These are phyloP conservation scores for Donacobius atricapilla DNA, from an alignment of 2,113 vertebrate species.

Conservation along the genomic window DNA sequence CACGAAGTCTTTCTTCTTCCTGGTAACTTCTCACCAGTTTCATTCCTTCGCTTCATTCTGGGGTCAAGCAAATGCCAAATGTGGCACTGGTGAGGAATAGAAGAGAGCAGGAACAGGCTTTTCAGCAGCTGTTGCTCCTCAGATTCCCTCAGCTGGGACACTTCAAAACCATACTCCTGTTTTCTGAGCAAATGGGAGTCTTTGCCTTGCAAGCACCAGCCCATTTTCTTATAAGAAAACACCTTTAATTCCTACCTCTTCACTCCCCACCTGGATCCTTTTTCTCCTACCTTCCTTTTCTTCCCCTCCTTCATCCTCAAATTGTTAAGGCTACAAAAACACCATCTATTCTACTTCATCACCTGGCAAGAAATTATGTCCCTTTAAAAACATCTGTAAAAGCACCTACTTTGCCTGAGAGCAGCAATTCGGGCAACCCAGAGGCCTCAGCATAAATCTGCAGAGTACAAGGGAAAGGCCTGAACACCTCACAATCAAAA, in stretches of 20 bases:
- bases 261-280: not conserved
- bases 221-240: not conserved
- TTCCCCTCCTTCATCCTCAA: not conserved
- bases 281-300: not conserved
- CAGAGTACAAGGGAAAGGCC: not conserved
- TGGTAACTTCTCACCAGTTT: not conserved
- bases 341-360: not conserved
- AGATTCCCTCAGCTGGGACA: not conserved
- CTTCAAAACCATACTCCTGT: not conserved
- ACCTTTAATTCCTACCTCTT: not conserved
- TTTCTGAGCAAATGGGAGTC: not conserved
- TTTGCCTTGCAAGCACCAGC: not conserved
- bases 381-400: not conserved
- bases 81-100: not conserved
- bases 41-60: not conserved
- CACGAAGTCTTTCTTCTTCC: not conserved
- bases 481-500: not conserved
- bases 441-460: not conserved
- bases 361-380: not conserved
- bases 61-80: not conserved
- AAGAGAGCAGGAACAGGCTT: not conserved
- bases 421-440: not conserved
- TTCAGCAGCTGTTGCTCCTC: not conserved
- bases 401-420: not conserved
- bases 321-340: not conserved